Evolutionary conservation across 2,888 invertebrate genomes (phyloP), one percentile per base, ranked within the genome.

Genomic region (Heterodera filipjevi): DNA sequence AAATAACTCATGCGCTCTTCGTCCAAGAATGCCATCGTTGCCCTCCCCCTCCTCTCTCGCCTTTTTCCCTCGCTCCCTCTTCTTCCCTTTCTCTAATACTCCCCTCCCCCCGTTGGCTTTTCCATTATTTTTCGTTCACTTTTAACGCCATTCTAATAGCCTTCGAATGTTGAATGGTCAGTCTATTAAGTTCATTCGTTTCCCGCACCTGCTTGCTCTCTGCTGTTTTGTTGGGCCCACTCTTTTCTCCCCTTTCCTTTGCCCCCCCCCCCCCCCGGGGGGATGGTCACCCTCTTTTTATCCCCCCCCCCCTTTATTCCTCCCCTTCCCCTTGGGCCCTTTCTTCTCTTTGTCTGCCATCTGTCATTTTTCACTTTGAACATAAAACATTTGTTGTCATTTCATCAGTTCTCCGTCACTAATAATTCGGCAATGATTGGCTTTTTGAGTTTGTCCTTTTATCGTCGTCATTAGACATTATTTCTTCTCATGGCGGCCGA

Each of bases 361-460:
- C 27, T 59, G 59, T 22, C 59, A 59, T 27, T 27, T 59, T 59
- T 12, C 59, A 27, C 27, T 6, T 59, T 59, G n/a, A 59, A 59
- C 59, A 59, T 59, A 59, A 39, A 53, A 59, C 59, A 59, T 59
- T 59, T 59, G 59, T 59, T 59, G 59, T 59, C 59, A 59, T 59
- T 27, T 27, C 27, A 27, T 59, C 59, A 3, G 6, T 59, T n/a
- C 22, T 6, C n/a, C 59, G n/a, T 59, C 59, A 59, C 59, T 59
- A 59, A 59, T 59, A 59, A 27, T 59, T 59, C 59, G 27, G 59
- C 27, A 27, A 59, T 59, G 59, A 59, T 59, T 22, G 27, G 22
- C 22, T 59, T 59, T 59, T 59, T 19, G 59, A 59, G 59, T 59
- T 59, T 59, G 5, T 8, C 27, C 59, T 22, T 27, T 27, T 27